A percentile compares a stretch with the other conserved stretches of the same genome.
phyloP scores from a whole-genome alignment of 1,140 invertebrate genomes.

The Laupala kohalensis region DNA sequence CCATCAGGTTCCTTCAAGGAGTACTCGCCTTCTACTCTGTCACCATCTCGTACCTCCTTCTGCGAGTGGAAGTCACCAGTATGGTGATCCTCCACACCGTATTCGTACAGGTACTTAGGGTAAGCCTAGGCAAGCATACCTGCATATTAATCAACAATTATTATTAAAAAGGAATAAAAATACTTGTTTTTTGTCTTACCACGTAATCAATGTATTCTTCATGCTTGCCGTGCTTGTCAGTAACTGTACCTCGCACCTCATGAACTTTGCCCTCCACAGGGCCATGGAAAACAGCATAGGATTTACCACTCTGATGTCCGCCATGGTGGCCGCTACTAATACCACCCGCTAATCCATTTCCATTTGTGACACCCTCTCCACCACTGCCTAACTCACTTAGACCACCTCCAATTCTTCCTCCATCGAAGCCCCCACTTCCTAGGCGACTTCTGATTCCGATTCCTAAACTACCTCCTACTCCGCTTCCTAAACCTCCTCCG shows the following conservation, averaged over 20 bases:
- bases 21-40: slow-evolving; percentile 18
- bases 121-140: background rate
- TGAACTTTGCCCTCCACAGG: slow-evolving; percentile 25
- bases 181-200: no score
- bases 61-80: slow-evolving; percentile 19
- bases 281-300: slow-evolving; percentile 27
- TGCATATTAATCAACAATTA: no score
- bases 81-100: slow-evolving; percentile 17
- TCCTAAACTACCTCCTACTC: no score
- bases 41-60: slow-evolving; percentile 17
- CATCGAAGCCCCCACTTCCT: background rate
- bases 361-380: no score
- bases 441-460: background rate
- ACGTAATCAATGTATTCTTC: slow-evolving; percentile 19
- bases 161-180: background rate
- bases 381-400: no score
- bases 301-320: slow-evolving; percentile 23
- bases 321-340: background rate
- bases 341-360: no score
- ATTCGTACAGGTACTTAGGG: slow-evolving; percentile 15
- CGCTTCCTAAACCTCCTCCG: no score
- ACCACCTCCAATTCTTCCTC: background rate
- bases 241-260: slow-evolving; percentile 27
- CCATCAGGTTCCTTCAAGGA: slow-evolving; percentile 20
- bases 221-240: slow-evolving; percentile 17